A percentile compares a stretch with the other conserved stretches of the same genome.
Conservation (phyloP, 2,113 vertebrate genomes). For the Periophthalmodon schlosseri region DNA sequence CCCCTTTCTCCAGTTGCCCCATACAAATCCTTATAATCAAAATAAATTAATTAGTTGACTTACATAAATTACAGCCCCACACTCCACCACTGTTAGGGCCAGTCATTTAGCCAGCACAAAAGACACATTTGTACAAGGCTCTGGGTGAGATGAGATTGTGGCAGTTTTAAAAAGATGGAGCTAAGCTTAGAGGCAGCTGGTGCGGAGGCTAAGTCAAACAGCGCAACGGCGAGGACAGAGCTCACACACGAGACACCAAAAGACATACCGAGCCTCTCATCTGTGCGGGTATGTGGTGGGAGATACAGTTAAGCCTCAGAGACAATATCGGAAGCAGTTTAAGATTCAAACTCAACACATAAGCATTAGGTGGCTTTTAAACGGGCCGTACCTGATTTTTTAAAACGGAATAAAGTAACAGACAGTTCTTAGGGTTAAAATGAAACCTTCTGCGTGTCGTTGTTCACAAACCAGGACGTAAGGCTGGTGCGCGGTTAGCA, state of each 20-base stretch:
- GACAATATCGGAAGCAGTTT: slow-evolving; percentile 11
- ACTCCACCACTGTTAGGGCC: background rate
- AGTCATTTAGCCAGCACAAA: slow-evolving; percentile 17
- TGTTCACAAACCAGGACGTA: too few species aligned
- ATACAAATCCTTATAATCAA: too few species aligned
- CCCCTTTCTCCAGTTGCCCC: too few species aligned
- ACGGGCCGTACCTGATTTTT: too few species aligned
- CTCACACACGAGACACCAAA: slow-evolving; percentile 3
- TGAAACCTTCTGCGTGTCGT: too few species aligned
- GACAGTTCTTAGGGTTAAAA: too few species aligned
- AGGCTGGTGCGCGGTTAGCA: too few species aligned
- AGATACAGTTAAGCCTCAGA: slow-evolving; percentile 39
- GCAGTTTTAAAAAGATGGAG: slow-evolving; percentile 33
- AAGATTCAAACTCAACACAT: slow-evolving; percentile 27
- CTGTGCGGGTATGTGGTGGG: slow-evolving; percentile 47
- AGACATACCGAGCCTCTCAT: slow-evolving; percentile 52
- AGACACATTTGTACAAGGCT: slow-evolving; percentile 8
- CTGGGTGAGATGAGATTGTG: slow-evolving; percentile 19
- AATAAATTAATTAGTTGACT: too few species aligned
- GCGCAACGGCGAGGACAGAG: slow-evolving; percentile 15
- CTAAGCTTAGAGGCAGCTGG: slow-evolving; percentile 30
- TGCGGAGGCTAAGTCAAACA: slow-evolving; percentile 32
- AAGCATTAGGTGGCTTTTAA: background rate
- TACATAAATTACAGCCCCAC: too few species aligned
- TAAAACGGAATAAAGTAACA: too few species aligned